These are phyloP conservation scores for Xylota sylvarum DNA, from an alignment of 2,888 invertebrate species.

Conservation along the genomic window DNA sequence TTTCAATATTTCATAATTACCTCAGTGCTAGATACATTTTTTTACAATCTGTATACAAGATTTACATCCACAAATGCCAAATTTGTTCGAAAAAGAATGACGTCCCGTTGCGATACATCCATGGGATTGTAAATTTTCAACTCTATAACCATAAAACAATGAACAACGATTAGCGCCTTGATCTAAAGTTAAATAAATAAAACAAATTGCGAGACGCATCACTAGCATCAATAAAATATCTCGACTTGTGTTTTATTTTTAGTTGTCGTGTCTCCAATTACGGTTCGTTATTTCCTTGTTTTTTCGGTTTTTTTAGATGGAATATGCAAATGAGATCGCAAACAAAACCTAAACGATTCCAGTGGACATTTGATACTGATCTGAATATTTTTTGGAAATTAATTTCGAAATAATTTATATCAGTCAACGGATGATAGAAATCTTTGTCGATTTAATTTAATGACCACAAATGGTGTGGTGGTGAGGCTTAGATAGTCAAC, in stretches of 20 bases:
- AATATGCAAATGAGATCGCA: conserved; percentile 35
- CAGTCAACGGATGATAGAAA: conserved; percentile 56
- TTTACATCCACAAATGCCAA: conserved; percentile 31
- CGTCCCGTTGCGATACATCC: conserved; percentile 21
- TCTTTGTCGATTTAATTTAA: conserved; percentile 51
- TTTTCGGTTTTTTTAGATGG: neutral
- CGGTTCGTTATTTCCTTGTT: conserved; percentile 51
- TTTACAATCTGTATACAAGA: neutral
- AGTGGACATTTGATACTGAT: conserved; percentile 30
- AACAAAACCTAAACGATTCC: conserved; percentile 37
- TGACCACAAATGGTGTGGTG: conserved; percentile 36
- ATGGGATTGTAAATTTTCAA: neutral
- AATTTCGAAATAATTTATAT: conserved; percentile 56
- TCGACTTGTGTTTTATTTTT: conserved; percentile 5
- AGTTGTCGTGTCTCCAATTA: conserved; percentile 45
- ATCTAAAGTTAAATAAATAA: conserved; percentile 30
- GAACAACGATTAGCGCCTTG: conserved; percentile 43
- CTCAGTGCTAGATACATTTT: conserved; percentile 20
- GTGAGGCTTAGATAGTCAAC: neutral
- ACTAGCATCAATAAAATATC: conserved; percentile 14
- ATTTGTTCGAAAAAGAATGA: conserved; percentile 33
- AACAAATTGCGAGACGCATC: conserved; percentile 42
- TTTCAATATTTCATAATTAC: conserved; percentile 36
- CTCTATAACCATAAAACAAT: conserved; percentile 36
- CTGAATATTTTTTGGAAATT: conserved; percentile 38